Percentiles rank a stretch among this genome's conserved stretches.
phyloP scores from a whole-genome alignment of 2,797 vertebrate species.

The Sciaenops ocellatus region DNA sequence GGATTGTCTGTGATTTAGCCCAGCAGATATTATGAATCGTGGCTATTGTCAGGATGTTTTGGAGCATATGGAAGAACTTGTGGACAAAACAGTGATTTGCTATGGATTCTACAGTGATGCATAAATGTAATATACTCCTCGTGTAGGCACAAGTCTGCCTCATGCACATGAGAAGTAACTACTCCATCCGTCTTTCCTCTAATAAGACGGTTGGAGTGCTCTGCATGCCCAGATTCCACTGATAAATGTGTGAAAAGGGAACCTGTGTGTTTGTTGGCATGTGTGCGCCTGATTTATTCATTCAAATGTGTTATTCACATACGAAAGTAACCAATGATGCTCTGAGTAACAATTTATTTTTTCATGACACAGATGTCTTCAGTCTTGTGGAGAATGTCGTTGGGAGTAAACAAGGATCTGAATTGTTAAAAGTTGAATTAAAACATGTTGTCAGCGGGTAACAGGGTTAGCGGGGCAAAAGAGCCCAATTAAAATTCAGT shows the following conservation, averaged over 20 bases:
- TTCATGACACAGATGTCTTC: conserved; percentile 13
- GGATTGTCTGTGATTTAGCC: conserved; percentile 66
- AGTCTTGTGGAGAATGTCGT: not conserved
- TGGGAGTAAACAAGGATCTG: conserved; percentile 18
- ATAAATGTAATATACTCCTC: conserved; percentile 44
- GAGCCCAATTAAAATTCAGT: conserved; percentile 48
- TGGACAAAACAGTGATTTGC: conserved; percentile 57
- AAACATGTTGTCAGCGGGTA: conserved; percentile 11
- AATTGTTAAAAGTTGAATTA: conserved; percentile 27
- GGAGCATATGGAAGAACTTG: conserved; percentile 77
- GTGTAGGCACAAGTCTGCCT: conserved; percentile 23
- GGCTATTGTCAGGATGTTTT: conserved; percentile 70
- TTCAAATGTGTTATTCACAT: not conserved
- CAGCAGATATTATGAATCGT: conserved; percentile 69
- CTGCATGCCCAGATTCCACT: conserved; percentile 41
- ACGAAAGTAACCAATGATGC: not conserved
- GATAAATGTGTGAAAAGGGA: conserved; percentile 42
- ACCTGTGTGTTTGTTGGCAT: conserved; percentile 30
- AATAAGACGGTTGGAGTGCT: conserved; percentile 20
- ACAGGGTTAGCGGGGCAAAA: conserved; percentile 26
- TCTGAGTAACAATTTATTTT: conserved; percentile 2
- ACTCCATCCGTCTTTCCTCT: conserved; percentile 10
- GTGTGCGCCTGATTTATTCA: not conserved
- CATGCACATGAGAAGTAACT: conserved; percentile 29
- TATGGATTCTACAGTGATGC: conserved; percentile 32